Evolutionary conservation across 2,113 vertebrate species (phyloP).

Genomic region (Nematolebias whitei): DNA sequence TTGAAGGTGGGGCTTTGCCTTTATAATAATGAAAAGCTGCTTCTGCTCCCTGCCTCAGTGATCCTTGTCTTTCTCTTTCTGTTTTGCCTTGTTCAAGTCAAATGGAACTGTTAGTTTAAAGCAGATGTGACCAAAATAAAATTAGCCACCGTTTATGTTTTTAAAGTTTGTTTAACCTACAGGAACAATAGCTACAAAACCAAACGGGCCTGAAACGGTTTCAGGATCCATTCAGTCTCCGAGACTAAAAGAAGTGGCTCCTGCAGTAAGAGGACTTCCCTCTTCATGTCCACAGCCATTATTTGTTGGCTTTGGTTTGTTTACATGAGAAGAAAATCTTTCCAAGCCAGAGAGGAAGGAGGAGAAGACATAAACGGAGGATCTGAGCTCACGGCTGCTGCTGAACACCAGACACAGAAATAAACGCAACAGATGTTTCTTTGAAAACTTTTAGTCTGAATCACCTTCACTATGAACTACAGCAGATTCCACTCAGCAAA

Average conservation of each 20-base stretch:
- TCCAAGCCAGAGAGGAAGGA: conserved; percentile 26
- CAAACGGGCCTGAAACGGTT: neutral
- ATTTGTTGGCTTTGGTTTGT: conserved; percentile 36
- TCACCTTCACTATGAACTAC: neutral
- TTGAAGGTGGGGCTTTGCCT: conserved; percentile 4
- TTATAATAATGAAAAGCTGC: conserved; percentile 38
- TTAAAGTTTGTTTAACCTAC: no score
- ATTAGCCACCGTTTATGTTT: neutral
- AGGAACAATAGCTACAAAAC: neutral
- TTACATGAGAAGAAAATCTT: conserved; percentile 25
- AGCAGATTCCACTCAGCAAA: conserved; percentile 1
- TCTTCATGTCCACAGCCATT: neutral
- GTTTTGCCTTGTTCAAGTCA: neutral
- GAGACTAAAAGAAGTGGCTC: neutral
- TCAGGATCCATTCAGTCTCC: neutral
- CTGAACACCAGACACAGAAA: conserved; percentile 5
- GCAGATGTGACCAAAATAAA: neutral
- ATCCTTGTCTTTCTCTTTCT: no score
- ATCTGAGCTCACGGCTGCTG: conserved; percentile 36
- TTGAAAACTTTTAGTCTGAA: conserved; percentile 34
- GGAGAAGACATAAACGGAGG: conserved; percentile 51
- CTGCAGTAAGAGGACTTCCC: conserved; percentile 25
- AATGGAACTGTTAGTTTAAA: neutral
- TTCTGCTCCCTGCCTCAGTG: conserved; percentile 3
- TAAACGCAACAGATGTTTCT: neutral